Evolutionary conservation across 2,113 vertebrate genomes (phyloP).

Genomic region (Copsychus sechellarum): DNA sequence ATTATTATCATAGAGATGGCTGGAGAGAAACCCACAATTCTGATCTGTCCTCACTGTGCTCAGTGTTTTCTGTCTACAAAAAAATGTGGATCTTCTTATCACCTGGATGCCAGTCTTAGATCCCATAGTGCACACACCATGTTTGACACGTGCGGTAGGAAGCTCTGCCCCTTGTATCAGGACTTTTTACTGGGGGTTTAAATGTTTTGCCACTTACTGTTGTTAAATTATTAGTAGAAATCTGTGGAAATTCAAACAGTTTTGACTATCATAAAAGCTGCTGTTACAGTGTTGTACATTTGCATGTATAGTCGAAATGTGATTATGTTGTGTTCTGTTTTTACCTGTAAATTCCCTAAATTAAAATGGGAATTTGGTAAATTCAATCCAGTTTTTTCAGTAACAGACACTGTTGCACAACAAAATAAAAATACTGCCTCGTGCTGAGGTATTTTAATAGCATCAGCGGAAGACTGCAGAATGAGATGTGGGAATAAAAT

Average conservation of each 20-base stretch:
- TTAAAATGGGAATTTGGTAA: constrained; percentile 33
- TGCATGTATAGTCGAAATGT: not conserved
- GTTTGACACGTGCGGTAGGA: not conserved
- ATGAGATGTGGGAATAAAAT: constrained; percentile 25
- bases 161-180: not conserved
- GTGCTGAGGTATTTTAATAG: constrained; percentile 47
- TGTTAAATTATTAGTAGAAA: constrained; percentile 15
- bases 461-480: not conserved
- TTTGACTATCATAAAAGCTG: constrained; percentile 30
- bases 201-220: constrained; percentile 50
- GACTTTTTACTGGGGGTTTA: constrained; percentile 45
- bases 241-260: not conserved
- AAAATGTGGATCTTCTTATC: not conserved
- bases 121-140: not conserved
- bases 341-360: not conserved
- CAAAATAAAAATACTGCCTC: constrained; percentile 48
- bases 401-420: constrained; percentile 26
- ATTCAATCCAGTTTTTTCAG: constrained; percentile 29
- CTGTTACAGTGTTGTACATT: constrained; percentile 2
- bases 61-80: not conserved
- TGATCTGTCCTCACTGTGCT: constrained; percentile 13
- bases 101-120: not conserved
- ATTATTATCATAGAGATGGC: not conserved
- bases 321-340: not conserved
- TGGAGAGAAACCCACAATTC: constrained; percentile 47